Evolutionary conservation across 2,113 vertebrate genomes (phyloP), one percentile per base, ranked within the genome.

Genomic region (Zosterops borbonicus): DNA sequence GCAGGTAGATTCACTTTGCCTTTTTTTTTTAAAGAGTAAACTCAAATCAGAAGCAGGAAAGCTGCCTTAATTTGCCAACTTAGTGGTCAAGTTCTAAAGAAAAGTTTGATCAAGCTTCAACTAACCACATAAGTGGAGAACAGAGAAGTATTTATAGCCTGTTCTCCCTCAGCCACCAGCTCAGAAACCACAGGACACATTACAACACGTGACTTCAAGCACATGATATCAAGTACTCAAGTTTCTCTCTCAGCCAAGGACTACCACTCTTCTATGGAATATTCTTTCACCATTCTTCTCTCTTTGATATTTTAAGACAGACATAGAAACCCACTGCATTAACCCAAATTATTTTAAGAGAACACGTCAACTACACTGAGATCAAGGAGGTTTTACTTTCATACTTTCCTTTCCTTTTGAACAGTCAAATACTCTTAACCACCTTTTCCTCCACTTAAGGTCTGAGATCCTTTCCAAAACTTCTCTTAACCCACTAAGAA

Each of bases 161-260:
- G 44, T 9, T 81, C 10, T 83, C 52, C 37, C 35, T 75, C 60
- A 82, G 56, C 50, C 79, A 88, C 22, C 60, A 77, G 67, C 88
- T 90, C 88, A 93, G 79, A 95, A 94, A 89, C 86, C 83, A 83
- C 92, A 92, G 59, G 55, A 67, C 75, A 62, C 39, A 71, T 52
- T 65, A 63, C 25, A 88, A 75, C 90, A 89, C 41, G 42, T 77
- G 79, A 88, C 49, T 52, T 29, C 53, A 90, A 91, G 44, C 71
- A 88, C 5, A 1, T 37, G 67, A 31, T 47, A 70, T 2, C 27
- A 88, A 91, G 35, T 28, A 42, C 37, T 94, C 39, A 37, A 59
- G 60, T 41, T 83, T 81, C 68, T 68, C 76, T 79, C 84, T 64
- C 76, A 82, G 83, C 31, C 79, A 93, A 94, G 71, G 69, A 88